These are phyloP conservation scores for Ferrisia virgata DNA, from an alignment of 2,888 invertebrate genomes.

Conservation along the genomic window DNA sequence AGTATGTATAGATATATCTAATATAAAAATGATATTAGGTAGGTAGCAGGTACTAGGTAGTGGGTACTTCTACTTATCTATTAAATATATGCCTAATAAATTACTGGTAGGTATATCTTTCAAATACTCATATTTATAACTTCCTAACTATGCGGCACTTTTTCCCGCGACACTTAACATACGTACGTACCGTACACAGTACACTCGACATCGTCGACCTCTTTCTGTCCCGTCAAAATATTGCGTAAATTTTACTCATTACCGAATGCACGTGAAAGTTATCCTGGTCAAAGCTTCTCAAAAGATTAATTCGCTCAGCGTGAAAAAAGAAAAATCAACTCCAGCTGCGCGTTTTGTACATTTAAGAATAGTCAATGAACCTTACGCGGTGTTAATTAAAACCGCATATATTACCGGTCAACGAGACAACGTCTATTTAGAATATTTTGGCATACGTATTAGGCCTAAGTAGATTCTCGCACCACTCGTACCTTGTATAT, in stretches of 20 bases:
- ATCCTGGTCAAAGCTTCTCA: background rate
- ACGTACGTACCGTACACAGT: too few species aligned
- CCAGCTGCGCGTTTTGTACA: background rate
- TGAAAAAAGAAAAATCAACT: background rate
- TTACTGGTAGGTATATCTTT: background rate
- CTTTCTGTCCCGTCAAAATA: background rate
- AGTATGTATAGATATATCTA: too few species aligned
- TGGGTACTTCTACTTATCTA: too few species aligned
- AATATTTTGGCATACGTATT: too few species aligned
- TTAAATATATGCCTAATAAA: background rate
- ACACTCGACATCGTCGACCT: background rate
- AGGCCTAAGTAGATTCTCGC: too few species aligned
- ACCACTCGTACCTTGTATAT: too few species aligned
- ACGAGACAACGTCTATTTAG: background rate
- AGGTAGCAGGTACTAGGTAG: too few species aligned
- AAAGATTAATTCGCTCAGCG: background rate
- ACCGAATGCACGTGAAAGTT: background rate
- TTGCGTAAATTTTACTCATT: background rate
- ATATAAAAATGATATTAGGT: background rate
- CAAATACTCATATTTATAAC: background rate
- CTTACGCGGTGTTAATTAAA: background rate
- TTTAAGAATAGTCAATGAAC: background rate
- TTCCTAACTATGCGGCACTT: background rate
- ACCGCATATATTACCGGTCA: background rate
- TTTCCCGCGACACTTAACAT: background rate